phyloP scores from a whole-genome alignment of 2,797 vertebrate genomes.

The Fistularia tabacaria region DNA sequence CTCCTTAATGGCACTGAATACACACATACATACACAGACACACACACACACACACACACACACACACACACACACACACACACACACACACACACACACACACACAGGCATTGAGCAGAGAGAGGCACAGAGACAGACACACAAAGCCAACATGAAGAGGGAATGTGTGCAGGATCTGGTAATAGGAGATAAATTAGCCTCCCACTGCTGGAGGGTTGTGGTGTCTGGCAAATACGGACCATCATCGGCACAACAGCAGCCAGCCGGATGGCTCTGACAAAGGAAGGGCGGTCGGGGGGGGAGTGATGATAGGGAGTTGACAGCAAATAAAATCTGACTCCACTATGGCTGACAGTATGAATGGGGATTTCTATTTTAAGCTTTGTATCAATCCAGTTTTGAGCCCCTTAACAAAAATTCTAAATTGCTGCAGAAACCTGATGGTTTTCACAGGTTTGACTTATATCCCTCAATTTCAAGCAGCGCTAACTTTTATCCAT shows the following conservation, averaged over 20 bases:
- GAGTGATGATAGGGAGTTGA: neutral
- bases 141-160: neutral
- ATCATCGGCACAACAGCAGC: constrained; percentile 1
- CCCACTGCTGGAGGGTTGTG: constrained; percentile 1
- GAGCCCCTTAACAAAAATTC: too few relatives aligned
- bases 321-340: neutral
- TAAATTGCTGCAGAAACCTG: too few relatives aligned
- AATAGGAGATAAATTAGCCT: constrained; percentile 35
- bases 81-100: neutral
- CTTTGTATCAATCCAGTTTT: too few relatives aligned
- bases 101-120: neutral
- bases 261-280: neutral
- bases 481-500: too few relatives aligned
- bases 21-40: too few relatives aligned
- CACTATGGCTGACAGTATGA: neutral
- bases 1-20: too few relatives aligned
- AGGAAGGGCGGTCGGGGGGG: neutral
- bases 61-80: neutral
- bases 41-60: neutral
- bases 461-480: too few relatives aligned
- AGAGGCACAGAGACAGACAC: constrained; percentile 1
- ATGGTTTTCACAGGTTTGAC: too few relatives aligned
- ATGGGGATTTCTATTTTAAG: too few relatives aligned
- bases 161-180: constrained; percentile 12
- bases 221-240: constrained; percentile 15